A percentile compares a stretch with the other conserved stretches of the same genome.
These are phyloP conservation scores for Lates japonicus DNA, from an alignment of 2,797 vertebrate genomes.

Conservation along the genomic window DNA sequence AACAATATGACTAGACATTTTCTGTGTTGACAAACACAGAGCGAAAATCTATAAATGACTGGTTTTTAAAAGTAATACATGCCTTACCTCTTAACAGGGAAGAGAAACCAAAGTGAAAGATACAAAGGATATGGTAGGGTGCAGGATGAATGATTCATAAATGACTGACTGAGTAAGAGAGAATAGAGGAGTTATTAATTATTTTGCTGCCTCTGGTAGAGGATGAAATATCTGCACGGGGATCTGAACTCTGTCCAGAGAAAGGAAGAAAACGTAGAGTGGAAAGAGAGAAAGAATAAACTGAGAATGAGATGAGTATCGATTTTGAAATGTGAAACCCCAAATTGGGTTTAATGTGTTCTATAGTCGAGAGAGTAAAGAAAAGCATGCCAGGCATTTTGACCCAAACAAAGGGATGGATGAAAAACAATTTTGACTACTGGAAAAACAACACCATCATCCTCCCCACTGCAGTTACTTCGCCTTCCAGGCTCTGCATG, in stretches of 20 bases:
- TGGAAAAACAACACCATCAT: conserved; percentile 32
- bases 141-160: conserved; percentile 76
- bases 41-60: conserved; percentile 23
- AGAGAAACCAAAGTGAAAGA: conserved; percentile 48
- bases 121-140: conserved; percentile 55
- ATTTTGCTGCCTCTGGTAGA: conserved; percentile 72
- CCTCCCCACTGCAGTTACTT: conserved; percentile 27
- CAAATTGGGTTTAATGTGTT: conserved; percentile 21
- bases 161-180: conserved; percentile 54
- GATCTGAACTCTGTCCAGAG: conserved; percentile 60
- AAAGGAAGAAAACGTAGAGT: not conserved
- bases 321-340: conserved; percentile 10
- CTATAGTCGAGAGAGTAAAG: conserved; percentile 25
- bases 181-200: conserved; percentile 68
- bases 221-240: conserved; percentile 67
- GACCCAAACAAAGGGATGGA: conserved; percentile 20
- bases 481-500: conserved; percentile 37
- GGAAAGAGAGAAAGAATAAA: conserved; percentile 10
- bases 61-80: conserved; percentile 30
- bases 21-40: conserved; percentile 7
- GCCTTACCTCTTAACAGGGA: conserved; percentile 1
- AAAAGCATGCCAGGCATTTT: not conserved
- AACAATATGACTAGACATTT: conserved; percentile 29
- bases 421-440: conserved; percentile 26
- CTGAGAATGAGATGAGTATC: conserved; percentile 28